Conservation (phyloP, 1,140 invertebrate genomes). For the Ylistrum balloti region DNA sequence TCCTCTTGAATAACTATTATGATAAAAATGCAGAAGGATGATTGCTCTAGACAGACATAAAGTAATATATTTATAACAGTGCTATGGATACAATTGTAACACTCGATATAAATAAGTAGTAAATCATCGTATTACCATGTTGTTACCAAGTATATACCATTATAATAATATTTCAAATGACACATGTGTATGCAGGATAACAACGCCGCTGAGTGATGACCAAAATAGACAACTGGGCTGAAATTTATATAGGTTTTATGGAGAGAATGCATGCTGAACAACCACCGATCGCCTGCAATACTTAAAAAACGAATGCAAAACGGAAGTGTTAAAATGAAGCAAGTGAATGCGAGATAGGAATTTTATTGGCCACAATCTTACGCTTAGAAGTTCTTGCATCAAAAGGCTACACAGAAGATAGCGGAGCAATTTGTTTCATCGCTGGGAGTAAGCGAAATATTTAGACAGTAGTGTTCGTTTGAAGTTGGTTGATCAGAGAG, state of each 20-base stretch:
- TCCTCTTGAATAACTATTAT: not conserved
- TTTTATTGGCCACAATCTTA: constrained; percentile 19
- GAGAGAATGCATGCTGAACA: not conserved
- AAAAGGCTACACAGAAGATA: constrained; percentile 26
- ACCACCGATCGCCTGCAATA: not conserved
- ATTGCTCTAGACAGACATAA: not conserved
- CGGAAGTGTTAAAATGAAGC: constrained; percentile 19
- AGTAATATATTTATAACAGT: not conserved
- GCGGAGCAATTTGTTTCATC: constrained; percentile 1
- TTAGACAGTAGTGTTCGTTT: not conserved
- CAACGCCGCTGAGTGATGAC: not conserved
- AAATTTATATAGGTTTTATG: not conserved
- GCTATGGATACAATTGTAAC: not conserved
- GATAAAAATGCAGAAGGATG: not conserved
- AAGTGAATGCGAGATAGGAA: not conserved
- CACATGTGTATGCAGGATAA: not conserved
- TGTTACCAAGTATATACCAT: not conserved
- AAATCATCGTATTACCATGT: not conserved
- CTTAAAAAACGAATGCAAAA: not conserved
- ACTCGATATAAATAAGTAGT: not conserved
- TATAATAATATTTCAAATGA: not conserved
- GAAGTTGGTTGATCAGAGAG: not conserved
- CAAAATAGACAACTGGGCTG: not conserved
- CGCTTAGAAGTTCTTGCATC: constrained; percentile 26
- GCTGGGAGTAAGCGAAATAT: not conserved